A percentile compares a stretch with the other conserved stretches of the same genome.
These are phyloP conservation scores for Cataglyphis altisquamis DNA, from an alignment of 2,888 invertebrate genomes.

Conservation along the genomic window DNA sequence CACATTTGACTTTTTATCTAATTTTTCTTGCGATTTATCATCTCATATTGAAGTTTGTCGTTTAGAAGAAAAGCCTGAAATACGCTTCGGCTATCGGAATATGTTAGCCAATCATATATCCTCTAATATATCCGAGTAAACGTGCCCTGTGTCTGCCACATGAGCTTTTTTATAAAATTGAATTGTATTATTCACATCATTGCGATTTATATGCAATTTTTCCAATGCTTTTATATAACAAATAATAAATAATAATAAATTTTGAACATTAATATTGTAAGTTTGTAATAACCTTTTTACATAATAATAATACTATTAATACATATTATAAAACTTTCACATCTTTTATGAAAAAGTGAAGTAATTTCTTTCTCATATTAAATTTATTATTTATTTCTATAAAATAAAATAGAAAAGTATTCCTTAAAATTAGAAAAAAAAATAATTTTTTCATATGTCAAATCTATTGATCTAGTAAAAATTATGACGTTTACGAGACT, in stretches of 20 bases:
- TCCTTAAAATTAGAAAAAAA: not conserved
- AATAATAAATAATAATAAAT: not conserved
- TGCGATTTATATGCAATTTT: not conserved
- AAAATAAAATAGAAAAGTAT: not conserved
- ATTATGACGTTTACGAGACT: constrained; percentile 1
- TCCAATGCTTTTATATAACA: not conserved
- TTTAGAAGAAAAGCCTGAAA: not conserved
- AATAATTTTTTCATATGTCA: not conserved
- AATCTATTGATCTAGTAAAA: constrained; percentile 14
- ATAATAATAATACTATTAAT: not conserved
- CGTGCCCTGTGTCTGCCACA: constrained; percentile 61
- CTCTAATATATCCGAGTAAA: constrained; percentile 36
- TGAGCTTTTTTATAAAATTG: constrained; percentile 56
- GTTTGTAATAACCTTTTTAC: not conserved
- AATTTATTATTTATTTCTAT: not conserved
- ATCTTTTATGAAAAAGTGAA: not conserved
- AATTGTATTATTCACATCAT: not conserved
- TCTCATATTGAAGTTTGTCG: constrained; percentile 46
- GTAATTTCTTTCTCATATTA: not conserved
- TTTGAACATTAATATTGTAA: not conserved
- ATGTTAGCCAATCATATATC: constrained; percentile 63
- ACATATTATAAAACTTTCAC: not conserved
- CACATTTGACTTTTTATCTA: not conserved
- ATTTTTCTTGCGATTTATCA: constrained; percentile 42
- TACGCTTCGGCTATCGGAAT: constrained; percentile 35